Evolutionary conservation across 2,888 invertebrate genomes (phyloP).

Genomic region (Oligia strigilis): DNA sequence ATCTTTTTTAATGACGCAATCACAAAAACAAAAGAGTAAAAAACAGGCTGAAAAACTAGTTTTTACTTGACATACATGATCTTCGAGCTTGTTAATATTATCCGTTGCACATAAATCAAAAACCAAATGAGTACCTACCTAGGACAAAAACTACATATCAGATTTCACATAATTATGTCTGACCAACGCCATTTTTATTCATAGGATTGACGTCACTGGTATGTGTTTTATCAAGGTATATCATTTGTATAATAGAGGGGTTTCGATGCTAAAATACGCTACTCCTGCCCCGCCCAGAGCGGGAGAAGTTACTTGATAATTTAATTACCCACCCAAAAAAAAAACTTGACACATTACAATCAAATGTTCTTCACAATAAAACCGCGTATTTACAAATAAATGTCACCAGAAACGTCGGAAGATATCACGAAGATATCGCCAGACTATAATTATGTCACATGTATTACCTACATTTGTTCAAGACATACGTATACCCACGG

Average conservation of each 20-base stretch:
- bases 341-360: too few relatives aligned
- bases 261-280: background rate
- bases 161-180: background rate
- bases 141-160: background rate
- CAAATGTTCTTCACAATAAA: background rate
- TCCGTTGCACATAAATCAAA: slow-evolving; percentile 15
- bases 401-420: background rate
- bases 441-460: too few relatives aligned
- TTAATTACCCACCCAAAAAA: too few relatives aligned
- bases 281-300: too few relatives aligned
- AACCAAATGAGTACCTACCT: background rate
- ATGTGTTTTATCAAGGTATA: background rate
- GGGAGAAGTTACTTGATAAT: too few relatives aligned
- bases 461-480: background rate
- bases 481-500: background rate
- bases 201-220: slow-evolving; percentile 21
- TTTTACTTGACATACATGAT: background rate
- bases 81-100: slow-evolving; percentile 4
- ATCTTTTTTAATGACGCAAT: background rate
- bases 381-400: background rate
- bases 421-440: background rate
- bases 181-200: background rate
- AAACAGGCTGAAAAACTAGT: background rate
- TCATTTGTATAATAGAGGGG: background rate
- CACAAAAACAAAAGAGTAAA: background rate